These are phyloP conservation scores for Macroteleia sp. DNA, from an alignment of 2,888 invertebrate species.

Conservation along the genomic window DNA sequence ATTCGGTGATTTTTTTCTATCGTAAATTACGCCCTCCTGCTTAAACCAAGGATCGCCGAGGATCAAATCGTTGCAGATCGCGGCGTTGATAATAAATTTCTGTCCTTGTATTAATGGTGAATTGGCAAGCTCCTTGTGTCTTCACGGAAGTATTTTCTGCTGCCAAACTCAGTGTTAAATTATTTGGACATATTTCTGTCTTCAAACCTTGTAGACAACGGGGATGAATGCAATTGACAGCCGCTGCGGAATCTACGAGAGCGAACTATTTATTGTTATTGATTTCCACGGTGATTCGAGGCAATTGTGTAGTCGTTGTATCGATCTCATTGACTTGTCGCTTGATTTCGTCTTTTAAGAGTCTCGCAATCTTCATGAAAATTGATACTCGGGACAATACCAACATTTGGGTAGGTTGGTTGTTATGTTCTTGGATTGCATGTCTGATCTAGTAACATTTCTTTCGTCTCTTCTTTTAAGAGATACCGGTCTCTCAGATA, in stretches of 20 bases:
- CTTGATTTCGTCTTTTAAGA: background rate
- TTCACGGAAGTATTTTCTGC: background rate
- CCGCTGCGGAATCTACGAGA: conserved; percentile 34
- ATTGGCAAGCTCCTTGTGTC: too few species aligned
- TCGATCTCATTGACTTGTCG: too few species aligned
- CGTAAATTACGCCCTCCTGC: conserved; percentile 1
- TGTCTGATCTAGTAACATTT: too few species aligned
- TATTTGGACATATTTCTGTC: too few species aligned
- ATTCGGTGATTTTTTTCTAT: too few species aligned
- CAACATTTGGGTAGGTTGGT: conserved; percentile 20
- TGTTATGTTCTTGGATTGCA: too few species aligned
- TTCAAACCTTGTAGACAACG: too few species aligned
- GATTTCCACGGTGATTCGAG: background rate
- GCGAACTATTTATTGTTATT: conserved; percentile 4
- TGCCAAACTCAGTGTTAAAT: background rate
- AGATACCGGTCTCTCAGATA: too few species aligned
- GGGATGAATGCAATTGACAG: conserved; percentile 23
- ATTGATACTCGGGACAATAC: conserved; percentile 19
- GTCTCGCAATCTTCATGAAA: conserved; percentile 10
- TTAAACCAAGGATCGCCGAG: conserved; percentile 19
- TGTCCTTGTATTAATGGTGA: conserved; percentile 2
- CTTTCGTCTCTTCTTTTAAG: too few species aligned
- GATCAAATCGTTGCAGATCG: conserved; percentile 7
- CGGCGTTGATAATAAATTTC: background rate
- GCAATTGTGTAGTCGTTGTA: background rate